A percentile compares a stretch with the other conserved stretches of the same genome.
These are phyloP conservation scores for Stichodactyla mertensii DNA, from an alignment of 64 coral and sea anemone genomes.

Conservation along the genomic window DNA sequence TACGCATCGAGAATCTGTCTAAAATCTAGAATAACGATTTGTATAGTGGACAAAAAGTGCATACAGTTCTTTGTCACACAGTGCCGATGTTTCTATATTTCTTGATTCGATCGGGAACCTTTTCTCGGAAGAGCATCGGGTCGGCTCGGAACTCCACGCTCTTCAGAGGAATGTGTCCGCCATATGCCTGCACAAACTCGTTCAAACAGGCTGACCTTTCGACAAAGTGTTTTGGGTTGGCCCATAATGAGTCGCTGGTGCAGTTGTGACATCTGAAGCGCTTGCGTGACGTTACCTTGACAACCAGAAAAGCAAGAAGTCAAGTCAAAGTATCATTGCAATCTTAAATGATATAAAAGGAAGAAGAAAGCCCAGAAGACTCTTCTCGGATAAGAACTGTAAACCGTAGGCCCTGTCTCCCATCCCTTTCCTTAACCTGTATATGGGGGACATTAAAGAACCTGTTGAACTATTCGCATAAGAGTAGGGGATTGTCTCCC, in stretches of 20 bases:
- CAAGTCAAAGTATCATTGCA: neutral
- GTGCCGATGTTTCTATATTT: conserved; percentile 60
- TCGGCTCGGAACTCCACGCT: conserved; percentile 86
- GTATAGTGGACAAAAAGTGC: too few relatives aligned
- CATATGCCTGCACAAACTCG: conserved; percentile 70
- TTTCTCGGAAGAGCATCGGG: conserved; percentile 72
- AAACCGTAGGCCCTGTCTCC: too few relatives aligned
- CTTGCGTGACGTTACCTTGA: conserved; percentile 74
- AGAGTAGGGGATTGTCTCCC: too few relatives aligned
- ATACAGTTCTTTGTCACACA: neutral
- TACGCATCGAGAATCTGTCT: too few relatives aligned
- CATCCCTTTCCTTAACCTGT: too few relatives aligned
- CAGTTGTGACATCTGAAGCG: conserved; percentile 71
- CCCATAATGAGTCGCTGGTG: conserved; percentile 78
- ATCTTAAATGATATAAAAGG: too few relatives aligned
- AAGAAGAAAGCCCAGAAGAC: too few relatives aligned
- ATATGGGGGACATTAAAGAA: too few relatives aligned
- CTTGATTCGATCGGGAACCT: conserved; percentile 63
- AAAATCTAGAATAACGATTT: too few relatives aligned
- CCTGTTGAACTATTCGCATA: too few relatives aligned
- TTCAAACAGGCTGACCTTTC: conserved; percentile 78
- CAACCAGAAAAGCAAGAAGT: neutral
- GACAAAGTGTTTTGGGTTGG: conserved; percentile 73
- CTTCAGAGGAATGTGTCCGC: conserved; percentile 58
- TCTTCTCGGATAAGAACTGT: too few relatives aligned